These are phyloP conservation scores for Phyllostomus discolor DNA, from an alignment of 2,113 vertebrate genomes.

Conservation along the genomic window DNA sequence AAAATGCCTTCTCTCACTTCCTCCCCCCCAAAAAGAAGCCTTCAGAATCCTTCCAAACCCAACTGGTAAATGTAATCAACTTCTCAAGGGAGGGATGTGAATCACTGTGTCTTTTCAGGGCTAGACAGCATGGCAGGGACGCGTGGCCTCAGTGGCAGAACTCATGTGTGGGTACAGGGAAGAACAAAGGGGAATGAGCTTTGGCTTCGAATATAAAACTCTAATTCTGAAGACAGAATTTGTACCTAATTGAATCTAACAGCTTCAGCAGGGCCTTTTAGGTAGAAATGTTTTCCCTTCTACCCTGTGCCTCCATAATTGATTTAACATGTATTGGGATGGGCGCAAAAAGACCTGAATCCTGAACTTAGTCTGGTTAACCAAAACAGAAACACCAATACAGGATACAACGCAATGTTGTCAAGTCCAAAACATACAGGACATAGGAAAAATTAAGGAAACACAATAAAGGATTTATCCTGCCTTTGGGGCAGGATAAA, in stretches of 20 bases:
- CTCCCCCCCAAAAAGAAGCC: not conserved
- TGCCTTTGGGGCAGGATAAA: constrained; percentile 55
- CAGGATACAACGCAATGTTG: constrained; percentile 23
- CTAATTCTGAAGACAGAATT: constrained; percentile 6
- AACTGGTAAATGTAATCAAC: constrained; percentile 1
- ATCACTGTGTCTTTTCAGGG: not conserved
- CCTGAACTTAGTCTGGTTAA: constrained; percentile 46
- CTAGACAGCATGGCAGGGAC: not conserved
- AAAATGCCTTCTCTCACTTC: not conserved
- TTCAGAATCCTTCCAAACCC: constrained; percentile 59
- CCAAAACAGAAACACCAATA: constrained; percentile 64
- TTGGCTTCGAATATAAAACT: constrained; percentile 36
- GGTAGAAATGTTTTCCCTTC: constrained; percentile 33
- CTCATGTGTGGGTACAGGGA: not conserved
- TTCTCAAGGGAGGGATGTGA: constrained; percentile 34
- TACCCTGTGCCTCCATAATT: constrained; percentile 52
- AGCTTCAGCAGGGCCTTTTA: constrained; percentile 19
- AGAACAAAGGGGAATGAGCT: constrained; percentile 13
- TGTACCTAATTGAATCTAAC: constrained; percentile 50
- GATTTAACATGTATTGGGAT: constrained; percentile 60
- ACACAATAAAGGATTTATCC: constrained; percentile 59
- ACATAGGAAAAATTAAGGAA: constrained; percentile 55
- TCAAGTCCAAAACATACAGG: constrained; percentile 69
- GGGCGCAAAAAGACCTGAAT: constrained; percentile 31
- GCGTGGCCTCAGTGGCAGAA: not conserved